Percentiles rank a stretch among this genome's conserved stretches.
These are phyloP conservation scores for Acleris laterana DNA, from an alignment of 2,888 invertebrate species.

Conservation along the genomic window DNA sequence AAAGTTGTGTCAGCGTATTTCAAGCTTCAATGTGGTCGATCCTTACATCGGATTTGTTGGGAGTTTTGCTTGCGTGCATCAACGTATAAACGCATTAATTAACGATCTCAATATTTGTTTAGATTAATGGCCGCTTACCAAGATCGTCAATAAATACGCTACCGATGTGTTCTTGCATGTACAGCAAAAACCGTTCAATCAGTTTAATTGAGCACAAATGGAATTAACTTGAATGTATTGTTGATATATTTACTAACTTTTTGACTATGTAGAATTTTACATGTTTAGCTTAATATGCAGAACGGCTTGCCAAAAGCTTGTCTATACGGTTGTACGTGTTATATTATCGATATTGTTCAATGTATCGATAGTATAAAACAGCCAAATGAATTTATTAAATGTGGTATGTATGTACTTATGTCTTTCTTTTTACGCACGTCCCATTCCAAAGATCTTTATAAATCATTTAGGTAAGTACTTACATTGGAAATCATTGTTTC, in stretches of 20 bases:
- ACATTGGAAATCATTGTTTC: constrained; percentile 56
- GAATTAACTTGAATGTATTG: constrained; percentile 12
- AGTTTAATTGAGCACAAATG: constrained; percentile 24
- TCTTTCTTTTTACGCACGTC: constrained; percentile 42
- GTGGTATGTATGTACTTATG: constrained; percentile 40
- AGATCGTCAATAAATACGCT: not conserved
- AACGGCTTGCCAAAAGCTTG: constrained; percentile 11
- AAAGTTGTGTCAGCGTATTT: too few relatives aligned
- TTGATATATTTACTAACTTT: constrained; percentile 19
- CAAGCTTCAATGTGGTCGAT: too few relatives aligned
- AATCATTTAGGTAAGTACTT: constrained; percentile 55
- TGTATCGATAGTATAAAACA: constrained; percentile 12
- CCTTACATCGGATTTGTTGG: not conserved
- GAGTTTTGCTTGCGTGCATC: not conserved
- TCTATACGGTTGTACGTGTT: constrained; percentile 1
- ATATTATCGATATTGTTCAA: constrained; percentile 16
- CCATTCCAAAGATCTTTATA: constrained; percentile 70
- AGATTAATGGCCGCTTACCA: not conserved
- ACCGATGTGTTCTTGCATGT: constrained; percentile 1
- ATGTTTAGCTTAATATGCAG: constrained; percentile 7
- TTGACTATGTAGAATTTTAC: constrained; percentile 9
- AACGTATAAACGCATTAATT: not conserved
- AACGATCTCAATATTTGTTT: not conserved
- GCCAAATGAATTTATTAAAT: constrained; percentile 32
- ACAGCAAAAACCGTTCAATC: not conserved